Base-by-base conservation (phyloP, 2,888 invertebrate genomes). In the Sesia apiformis region DNA sequence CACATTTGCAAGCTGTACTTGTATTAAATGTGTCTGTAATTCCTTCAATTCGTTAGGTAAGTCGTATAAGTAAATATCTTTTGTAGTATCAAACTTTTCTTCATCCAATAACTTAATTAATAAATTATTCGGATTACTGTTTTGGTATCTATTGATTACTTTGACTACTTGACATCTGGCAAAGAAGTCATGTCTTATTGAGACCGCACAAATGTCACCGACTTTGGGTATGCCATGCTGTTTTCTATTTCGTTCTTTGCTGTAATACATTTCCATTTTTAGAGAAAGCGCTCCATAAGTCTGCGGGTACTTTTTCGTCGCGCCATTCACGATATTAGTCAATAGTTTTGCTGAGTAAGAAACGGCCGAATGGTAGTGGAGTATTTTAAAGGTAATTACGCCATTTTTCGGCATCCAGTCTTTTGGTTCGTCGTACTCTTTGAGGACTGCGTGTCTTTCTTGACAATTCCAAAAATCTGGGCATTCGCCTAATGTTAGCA, bases 401-500 rank as follows among this genome's bases (percentile, higher is more conserved):
- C 93, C 93, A 51, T 77, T 75, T 61, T 70, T 74, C 0, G 92
- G 92, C 54, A 93, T 76, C 73, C 88, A 76, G 7, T 83, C 74
- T n/a, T 81, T 79, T 4, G 90, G 84, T 54, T 90, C 85, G 61
- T 93, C 91, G 38, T 82, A 80, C 4, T 89, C 76, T 56, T 91
- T 80, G 6, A 94, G 75, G 4, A 92, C 62, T 0, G 80, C 78
- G 73, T 96, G 96, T 40, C 95, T 90, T 52, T 89, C 84, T 23
- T 72, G 61, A 64, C 95, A 95, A 50, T 84, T 78, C 66, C 83
- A 82, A 52, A 76, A 74, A 59, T 91, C 86, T 3, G 84, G 81
- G 69, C 95, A 96, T 55, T 84, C 80, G 4, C 95, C 95, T 62
- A 93, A 91, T 40, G 92, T 81, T 57, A 94, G 89, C 3, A 94